Conservation (phyloP, 2,797 vertebrate species). For the Cygnus olor region DNA sequence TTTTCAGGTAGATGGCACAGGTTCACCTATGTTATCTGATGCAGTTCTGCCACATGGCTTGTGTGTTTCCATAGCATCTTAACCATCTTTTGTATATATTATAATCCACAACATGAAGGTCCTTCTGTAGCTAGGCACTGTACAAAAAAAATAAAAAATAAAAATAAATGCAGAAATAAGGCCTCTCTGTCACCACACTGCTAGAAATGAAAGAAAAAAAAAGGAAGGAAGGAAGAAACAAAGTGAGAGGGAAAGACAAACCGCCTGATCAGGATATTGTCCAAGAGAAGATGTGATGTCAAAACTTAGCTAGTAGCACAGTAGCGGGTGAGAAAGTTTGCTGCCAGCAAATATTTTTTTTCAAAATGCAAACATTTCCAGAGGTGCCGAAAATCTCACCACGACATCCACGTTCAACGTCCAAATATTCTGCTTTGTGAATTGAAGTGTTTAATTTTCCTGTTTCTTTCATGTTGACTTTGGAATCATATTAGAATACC, state of each 20-base stretch:
- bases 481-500: background rate
- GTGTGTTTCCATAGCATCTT: background rate
- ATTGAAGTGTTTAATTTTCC: background rate
- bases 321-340: background rate
- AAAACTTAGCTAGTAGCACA: background rate
- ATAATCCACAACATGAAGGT: background rate
- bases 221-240: background rate
- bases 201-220: background rate
- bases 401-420: background rate
- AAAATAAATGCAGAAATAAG: background rate
- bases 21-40: background rate
- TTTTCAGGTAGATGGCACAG: background rate
- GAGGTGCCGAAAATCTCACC: background rate
- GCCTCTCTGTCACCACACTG: background rate
- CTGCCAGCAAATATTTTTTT: background rate
- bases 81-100: background rate
- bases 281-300: background rate
- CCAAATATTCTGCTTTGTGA: background rate
- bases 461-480: background rate
- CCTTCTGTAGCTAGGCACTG: background rate
- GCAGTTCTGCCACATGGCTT: background rate
- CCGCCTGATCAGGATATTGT: background rate
- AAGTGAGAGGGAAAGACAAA: background rate
- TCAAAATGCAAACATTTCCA: background rate
- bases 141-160: background rate